Conservation (phyloP, 2,113 vertebrate genomes). For the Lagenorhynchus albirostris region DNA sequence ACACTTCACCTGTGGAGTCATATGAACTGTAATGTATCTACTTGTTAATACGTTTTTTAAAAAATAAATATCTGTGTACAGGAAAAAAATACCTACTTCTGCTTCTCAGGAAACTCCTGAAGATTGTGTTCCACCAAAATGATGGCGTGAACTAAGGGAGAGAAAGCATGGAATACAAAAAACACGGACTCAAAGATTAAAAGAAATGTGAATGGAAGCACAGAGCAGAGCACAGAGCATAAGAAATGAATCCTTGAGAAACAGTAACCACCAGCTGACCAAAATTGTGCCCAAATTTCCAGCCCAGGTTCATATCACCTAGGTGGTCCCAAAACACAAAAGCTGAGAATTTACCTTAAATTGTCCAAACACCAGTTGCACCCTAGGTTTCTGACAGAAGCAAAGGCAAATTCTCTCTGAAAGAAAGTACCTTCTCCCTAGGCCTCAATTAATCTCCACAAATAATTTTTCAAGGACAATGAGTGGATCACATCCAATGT, state of each 20-base stretch:
- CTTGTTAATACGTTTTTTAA: not conserved
- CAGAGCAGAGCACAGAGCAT: not conserved
- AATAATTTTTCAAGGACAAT: not conserved
- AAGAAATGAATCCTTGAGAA: not conserved
- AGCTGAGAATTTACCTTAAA: not conserved
- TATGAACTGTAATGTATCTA: not conserved
- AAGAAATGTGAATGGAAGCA: not conserved
- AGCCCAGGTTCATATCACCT: not conserved
- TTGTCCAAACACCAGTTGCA: not conserved
- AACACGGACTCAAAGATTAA: not conserved
- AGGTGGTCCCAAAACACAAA: not conserved
- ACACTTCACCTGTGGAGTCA: not conserved
- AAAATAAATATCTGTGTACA: not conserved
- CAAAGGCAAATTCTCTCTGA: not conserved
- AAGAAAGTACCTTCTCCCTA: not conserved
- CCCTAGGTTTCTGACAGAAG: not conserved
- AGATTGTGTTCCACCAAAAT: not conserved
- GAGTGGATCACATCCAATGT: not conserved
- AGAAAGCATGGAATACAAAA: not conserved
- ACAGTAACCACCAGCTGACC: not conserved
- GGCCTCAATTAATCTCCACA: not conserved
- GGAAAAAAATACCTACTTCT: not conserved
- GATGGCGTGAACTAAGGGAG: not conserved
- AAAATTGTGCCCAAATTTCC: not conserved
- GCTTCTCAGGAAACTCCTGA: not conserved